phyloP scores from a whole-genome alignment of 2,888 invertebrate genomes.

The Diadromus collaris region DNA sequence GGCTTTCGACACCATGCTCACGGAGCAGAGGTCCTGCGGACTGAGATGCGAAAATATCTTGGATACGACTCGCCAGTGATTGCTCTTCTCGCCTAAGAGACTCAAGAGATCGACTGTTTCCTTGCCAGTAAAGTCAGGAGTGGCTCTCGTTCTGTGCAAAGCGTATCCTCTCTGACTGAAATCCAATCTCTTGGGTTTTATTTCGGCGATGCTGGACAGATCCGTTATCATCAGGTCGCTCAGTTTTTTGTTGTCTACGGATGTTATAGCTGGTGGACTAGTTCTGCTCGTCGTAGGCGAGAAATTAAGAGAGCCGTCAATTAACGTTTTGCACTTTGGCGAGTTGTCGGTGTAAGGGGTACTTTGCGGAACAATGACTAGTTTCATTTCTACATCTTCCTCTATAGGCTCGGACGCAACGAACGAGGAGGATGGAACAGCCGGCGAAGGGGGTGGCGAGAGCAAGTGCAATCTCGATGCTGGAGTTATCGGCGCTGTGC shows the following conservation, averaged over 20 bases:
- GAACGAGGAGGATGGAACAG: constrained; percentile 70
- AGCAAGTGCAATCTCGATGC: constrained; percentile 66
- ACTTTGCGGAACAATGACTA: constrained; percentile 71
- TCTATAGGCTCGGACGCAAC: constrained; percentile 68
- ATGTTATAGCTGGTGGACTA: constrained; percentile 61
- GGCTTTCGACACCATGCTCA: constrained; percentile 78
- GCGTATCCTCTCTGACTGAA: constrained; percentile 69
- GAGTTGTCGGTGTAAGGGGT: constrained; percentile 63
- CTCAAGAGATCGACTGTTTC: constrained; percentile 75
- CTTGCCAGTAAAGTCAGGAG: constrained; percentile 71
- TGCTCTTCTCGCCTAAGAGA: constrained; percentile 76
- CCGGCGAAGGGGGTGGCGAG: constrained; percentile 70
- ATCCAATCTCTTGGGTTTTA: constrained; percentile 75
- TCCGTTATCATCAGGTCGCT: constrained; percentile 69
- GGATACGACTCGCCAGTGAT: constrained; percentile 74
- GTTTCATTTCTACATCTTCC: constrained; percentile 71
- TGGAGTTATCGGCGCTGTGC: constrained; percentile 68
- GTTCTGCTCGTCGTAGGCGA: constrained; percentile 68
- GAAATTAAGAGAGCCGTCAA: constrained; percentile 40
- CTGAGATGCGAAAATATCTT: constrained; percentile 76
- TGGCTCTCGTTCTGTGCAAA: constrained; percentile 65
- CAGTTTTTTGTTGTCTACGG: constrained; percentile 66
- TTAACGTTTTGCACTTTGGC: constrained; percentile 34
- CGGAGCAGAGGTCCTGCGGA: constrained; percentile 76
- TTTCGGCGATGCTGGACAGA: constrained; percentile 61